phyloP scores from a whole-genome alignment of 2,888 invertebrate genomes.

The Rambutsinella grinnellia region DNA sequence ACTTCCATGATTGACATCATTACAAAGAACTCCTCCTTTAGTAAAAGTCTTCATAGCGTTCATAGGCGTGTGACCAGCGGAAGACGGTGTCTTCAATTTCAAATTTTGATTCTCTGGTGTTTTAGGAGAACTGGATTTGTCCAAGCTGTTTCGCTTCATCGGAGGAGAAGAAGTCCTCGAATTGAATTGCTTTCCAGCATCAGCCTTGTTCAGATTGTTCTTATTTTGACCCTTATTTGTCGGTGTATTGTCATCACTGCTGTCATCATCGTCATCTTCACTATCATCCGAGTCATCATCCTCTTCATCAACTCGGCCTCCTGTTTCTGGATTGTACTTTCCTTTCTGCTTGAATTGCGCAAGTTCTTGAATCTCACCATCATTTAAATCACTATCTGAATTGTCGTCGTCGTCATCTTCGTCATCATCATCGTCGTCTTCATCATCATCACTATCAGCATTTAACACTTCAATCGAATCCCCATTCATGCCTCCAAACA shows the following conservation, averaged over 20 bases:
- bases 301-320: slow-evolving; percentile 16
- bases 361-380: slow-evolving; percentile 45
- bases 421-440: slow-evolving; percentile 61
- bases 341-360: slow-evolving; percentile 67
- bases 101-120: slow-evolving; percentile 61
- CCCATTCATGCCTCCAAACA: slow-evolving; percentile 43
- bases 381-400: slow-evolving; percentile 34
- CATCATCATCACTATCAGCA: slow-evolving; percentile 63
- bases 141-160: slow-evolving; percentile 56
- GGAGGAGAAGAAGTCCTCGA: neutral
- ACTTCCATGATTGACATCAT: slow-evolving; percentile 84
- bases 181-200: slow-evolving; percentile 59
- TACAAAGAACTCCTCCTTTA: slow-evolving; percentile 82
- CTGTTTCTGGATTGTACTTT: slow-evolving; percentile 69
- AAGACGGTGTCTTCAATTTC: slow-evolving; percentile 53
- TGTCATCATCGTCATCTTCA: slow-evolving; percentile 70
- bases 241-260: slow-evolving; percentile 68
- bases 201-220: slow-evolving; percentile 38
- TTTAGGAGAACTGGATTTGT: slow-evolving; percentile 39
- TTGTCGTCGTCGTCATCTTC: slow-evolving; percentile 69
- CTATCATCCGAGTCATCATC: slow-evolving; percentile 68
- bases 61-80: slow-evolving; percentile 64
- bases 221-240: slow-evolving; percentile 25
- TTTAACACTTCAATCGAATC: slow-evolving; percentile 25
- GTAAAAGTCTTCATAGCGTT: slow-evolving; percentile 61